A percentile compares a stretch with the other conserved stretches of the same genome.
Conservation (phyloP, 35 echinoderm and acorn worm genomes). For the Strongylocentrotus purpuratus region DNA sequence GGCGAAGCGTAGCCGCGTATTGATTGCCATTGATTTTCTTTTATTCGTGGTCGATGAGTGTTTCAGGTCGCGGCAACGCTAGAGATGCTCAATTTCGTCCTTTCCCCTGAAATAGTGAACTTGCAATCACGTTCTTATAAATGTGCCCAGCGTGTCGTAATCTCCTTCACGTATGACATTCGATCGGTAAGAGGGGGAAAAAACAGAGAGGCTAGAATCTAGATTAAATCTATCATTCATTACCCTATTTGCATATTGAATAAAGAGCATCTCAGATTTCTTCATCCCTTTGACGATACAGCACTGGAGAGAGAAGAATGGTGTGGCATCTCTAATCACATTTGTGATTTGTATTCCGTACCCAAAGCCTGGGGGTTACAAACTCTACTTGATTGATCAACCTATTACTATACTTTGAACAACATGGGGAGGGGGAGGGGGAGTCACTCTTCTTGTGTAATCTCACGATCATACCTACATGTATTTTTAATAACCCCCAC, state of each 20-base stretch:
- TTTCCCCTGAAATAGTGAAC: neutral
- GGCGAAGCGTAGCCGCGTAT: neutral
- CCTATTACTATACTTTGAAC: neutral
- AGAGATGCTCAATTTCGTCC: neutral
- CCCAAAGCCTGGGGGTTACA: neutral
- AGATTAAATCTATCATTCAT: neutral
- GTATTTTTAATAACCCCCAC: too few relatives aligned
- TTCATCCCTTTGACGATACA: neutral
- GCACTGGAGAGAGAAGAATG: neutral
- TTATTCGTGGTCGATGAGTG: neutral
- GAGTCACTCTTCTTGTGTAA: neutral
- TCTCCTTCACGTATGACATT: neutral
- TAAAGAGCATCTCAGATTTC: neutral
- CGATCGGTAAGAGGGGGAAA: neutral
- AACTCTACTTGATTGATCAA: neutral
- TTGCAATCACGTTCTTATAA: neutral
- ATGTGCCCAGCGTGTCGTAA: neutral
- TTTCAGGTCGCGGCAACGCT: neutral
- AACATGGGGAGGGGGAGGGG: neutral
- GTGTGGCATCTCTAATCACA: neutral
- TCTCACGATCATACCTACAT: neutral
- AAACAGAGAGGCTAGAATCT: neutral
- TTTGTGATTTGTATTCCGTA: neutral
- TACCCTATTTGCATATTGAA: neutral
- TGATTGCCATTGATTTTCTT: constrained; percentile 13